phyloP scores from a whole-genome alignment of 2,113 vertebrate genomes.

The Phrynosoma platyrhinos region DNA sequence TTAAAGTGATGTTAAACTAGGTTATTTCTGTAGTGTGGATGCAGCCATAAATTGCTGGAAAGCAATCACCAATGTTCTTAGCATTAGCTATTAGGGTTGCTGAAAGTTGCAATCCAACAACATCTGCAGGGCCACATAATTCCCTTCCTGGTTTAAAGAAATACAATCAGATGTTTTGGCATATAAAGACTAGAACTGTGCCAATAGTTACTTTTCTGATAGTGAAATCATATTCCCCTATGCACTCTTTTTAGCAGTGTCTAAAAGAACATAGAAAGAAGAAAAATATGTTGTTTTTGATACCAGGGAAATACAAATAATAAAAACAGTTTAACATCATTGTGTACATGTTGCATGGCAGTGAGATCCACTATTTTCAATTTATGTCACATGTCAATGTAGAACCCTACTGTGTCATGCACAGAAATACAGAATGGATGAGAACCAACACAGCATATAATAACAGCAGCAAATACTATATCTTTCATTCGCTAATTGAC shows the following conservation, averaged over 20 bases:
- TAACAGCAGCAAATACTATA: slow-evolving; percentile 47
- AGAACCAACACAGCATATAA: slow-evolving; percentile 56
- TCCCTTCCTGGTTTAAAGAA: background rate
- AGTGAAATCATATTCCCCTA: slow-evolving; percentile 28
- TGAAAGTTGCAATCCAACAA: too few species aligned
- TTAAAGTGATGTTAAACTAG: too few species aligned
- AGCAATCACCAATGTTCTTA: too few species aligned
- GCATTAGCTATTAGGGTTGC: too few species aligned
- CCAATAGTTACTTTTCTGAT: slow-evolving; percentile 61
- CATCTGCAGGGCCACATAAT: too few species aligned
- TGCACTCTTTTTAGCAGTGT: slow-evolving; percentile 65
- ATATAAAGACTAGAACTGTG: slow-evolving; percentile 58
- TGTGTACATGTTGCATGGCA: slow-evolving; percentile 62
- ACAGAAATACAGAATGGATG: slow-evolving; percentile 56
- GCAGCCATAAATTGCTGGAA: too few species aligned
- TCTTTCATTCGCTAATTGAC: slow-evolving; percentile 9
- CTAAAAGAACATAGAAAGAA: slow-evolving; percentile 63
- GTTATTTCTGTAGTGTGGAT: too few species aligned
- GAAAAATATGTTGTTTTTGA: slow-evolving; percentile 61
- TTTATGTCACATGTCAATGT: slow-evolving; percentile 68
- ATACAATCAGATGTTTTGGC: slow-evolving; percentile 55
- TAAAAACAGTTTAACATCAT: slow-evolving; percentile 67
- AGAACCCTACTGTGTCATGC: slow-evolving; percentile 48
- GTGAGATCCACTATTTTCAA: slow-evolving; percentile 68
- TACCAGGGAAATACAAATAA: slow-evolving; percentile 62